Evolutionary conservation across 2,888 invertebrate species (phyloP), one percentile per base, ranked within the genome.

Genomic region (Heteromyza rotundicornis): DNA sequence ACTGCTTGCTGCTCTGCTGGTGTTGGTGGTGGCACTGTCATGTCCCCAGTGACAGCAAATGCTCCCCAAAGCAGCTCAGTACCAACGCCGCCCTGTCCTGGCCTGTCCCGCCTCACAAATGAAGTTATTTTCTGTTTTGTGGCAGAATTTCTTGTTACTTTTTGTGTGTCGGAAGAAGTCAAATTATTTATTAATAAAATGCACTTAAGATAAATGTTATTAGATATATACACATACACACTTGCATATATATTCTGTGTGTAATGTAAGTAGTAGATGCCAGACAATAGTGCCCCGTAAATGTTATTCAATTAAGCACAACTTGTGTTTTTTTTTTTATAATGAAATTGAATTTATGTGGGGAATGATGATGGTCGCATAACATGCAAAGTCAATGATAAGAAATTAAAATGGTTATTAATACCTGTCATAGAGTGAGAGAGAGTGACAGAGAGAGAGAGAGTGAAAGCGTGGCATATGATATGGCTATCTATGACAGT

Each of bases 311-410:
- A 68, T 65, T 68, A 65, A 65, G 57, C 59, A 14, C 14, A 22
- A 8, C n/a, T n/a, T 36, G 14, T 14, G 20, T 44, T 16, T 24
- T 23, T 60, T 64, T 66, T 62, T 63, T 61, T 64, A 60, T 64
- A 63, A 62, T 58, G 56, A 51, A 61, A 61, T 65, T 56, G 55
- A 53, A 60, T 61, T 62, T 61, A n/a, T n/a, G n/a, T n/a, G n/a
- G n/a, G n/a, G n/a, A n/a, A n/a, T 57, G 62, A 64, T 69, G 66
- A 70, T 69, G 68, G 64, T 62, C 47, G 22, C 24, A 40, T 27
- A 67, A 70, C 72, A 72, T 70, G 72, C 72, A 68, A 71, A 68
- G 68, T 32, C n/a, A n/a, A n/a, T 36, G 54, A 54, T 54, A 54
- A 54, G 54, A 54, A 54, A 54, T 54, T 54, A 54, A 54, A 54